These are phyloP conservation scores for Drosophila picticornis DNA, from an alignment of 2,888 invertebrate genomes.

Conservation along the genomic window DNA sequence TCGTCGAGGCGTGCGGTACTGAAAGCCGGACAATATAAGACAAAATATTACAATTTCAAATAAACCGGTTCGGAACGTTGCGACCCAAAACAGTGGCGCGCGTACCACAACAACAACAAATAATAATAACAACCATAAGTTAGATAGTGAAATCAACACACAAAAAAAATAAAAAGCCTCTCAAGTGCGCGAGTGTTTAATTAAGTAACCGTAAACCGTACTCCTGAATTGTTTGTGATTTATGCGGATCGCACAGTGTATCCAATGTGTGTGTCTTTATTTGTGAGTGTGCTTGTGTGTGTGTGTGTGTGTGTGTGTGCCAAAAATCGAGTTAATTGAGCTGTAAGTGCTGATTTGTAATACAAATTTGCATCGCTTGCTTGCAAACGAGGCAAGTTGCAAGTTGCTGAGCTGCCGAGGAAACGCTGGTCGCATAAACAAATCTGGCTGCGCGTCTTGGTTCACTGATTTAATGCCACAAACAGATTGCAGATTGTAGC, in stretches of 20 bases:
- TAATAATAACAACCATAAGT: constrained; percentile 21
- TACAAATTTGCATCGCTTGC: constrained; percentile 72
- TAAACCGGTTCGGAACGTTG: constrained; percentile 47
- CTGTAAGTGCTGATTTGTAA: constrained; percentile 74
- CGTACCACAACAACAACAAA: constrained; percentile 24
- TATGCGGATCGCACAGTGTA: constrained; percentile 12
- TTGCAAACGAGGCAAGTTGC: constrained; percentile 17
- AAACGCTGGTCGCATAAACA: constrained; percentile 66
- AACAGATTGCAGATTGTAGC: constrained; percentile 78
- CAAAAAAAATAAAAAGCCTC: constrained; percentile 7
- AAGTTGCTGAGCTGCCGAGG: constrained; percentile 6
- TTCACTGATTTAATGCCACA: constrained; percentile 82
- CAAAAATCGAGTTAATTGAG: constrained; percentile 66
- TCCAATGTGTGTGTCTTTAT: constrained; percentile 10
- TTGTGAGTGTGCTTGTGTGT: constrained; percentile 4
- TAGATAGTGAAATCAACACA: not conserved
- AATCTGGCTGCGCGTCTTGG: constrained; percentile 78
- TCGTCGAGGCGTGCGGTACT: constrained; percentile 66
- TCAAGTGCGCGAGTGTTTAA: constrained; percentile 22
- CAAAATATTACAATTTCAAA: constrained; percentile 16
- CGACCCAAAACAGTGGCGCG: constrained; percentile 38
- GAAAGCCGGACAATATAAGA: constrained; percentile 55
- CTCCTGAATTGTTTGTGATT: constrained; percentile 17
- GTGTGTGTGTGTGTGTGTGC: constrained; percentile 20
- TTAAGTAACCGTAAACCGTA: constrained; percentile 1